Conservation (phyloP, 2,888 invertebrate genomes). For the Hipparchia sbordonii region DNA sequence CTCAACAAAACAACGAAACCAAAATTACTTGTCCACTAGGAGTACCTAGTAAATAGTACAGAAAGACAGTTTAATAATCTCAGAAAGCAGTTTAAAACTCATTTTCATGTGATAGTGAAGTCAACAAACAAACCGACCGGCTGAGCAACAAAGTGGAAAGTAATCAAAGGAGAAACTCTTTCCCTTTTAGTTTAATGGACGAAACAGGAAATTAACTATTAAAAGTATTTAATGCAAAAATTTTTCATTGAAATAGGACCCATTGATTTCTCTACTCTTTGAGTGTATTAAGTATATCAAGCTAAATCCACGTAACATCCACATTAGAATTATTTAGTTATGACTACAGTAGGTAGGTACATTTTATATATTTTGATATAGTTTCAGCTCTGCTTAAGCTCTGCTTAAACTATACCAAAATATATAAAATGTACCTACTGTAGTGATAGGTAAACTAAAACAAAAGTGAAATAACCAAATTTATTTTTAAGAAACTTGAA, state of each 20-base stretch:
- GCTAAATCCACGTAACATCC: neutral
- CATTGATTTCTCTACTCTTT: too few relatives aligned
- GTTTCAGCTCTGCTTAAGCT: too few relatives aligned
- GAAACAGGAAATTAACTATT: neutral
- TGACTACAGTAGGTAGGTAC: too few relatives aligned
- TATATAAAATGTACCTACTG: too few relatives aligned
- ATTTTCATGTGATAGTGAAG: slow-evolving; percentile 37
- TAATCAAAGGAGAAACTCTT: slow-evolving; percentile 28
- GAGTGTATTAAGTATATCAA: neutral
- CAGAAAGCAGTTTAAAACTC: slow-evolving; percentile 36
- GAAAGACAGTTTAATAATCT: slow-evolving; percentile 18
- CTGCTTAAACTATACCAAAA: too few relatives aligned
- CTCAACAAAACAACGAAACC: neutral
- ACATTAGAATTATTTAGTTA: neutral
- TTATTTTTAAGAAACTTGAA: too few relatives aligned
- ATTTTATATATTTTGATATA: too few relatives aligned
- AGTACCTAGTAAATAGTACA: slow-evolving; percentile 4
- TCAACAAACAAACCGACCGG: slow-evolving; percentile 37
- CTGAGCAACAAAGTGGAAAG: slow-evolving; percentile 33
- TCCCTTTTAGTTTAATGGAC: slow-evolving; percentile 11
- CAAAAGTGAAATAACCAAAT: too few relatives aligned
- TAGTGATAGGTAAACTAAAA: too few relatives aligned
- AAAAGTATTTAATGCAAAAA: neutral
- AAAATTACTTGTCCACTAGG: neutral
- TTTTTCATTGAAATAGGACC: too few relatives aligned